Conservation (phyloP, 2,888 invertebrate species). For the Belgica antarctica region DNA sequence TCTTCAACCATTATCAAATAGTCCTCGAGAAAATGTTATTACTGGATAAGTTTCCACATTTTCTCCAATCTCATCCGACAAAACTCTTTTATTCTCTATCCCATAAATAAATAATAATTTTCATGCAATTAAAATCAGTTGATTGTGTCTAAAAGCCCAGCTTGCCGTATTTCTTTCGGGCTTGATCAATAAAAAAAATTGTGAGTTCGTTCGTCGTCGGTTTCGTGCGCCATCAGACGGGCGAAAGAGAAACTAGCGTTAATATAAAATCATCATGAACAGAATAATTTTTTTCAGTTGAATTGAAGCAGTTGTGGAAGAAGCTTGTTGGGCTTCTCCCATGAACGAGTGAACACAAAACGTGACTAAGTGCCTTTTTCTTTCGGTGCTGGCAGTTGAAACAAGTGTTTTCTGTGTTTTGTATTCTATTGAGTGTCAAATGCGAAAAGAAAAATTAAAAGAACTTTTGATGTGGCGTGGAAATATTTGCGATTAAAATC, state of each 20-base stretch:
- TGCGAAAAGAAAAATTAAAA: no score
- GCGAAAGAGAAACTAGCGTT: not conserved
- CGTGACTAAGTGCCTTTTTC: conserved; percentile 21
- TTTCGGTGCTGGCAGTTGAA: not conserved
- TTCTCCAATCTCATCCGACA: no score
- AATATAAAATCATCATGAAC: conserved; percentile 29
- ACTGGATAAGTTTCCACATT: not conserved
- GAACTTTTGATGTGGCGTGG: no score
- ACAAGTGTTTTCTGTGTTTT: conserved; percentile 24
- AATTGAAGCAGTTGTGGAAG: not conserved
- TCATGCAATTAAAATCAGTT: conserved; percentile 42
- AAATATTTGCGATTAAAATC: not conserved
- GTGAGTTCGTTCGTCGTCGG: not conserved
- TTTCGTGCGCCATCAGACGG: conserved; percentile 23
- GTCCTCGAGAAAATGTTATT: not conserved
- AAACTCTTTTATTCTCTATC: conserved; percentile 17
- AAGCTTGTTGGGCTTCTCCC: not conserved
- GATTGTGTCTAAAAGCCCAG: conserved; percentile 31
- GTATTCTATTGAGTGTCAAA: no score
- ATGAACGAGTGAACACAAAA: not conserved
- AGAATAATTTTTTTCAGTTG: conserved; percentile 17
- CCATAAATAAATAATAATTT: conserved; percentile 39
- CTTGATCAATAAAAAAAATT: conserved; percentile 25
- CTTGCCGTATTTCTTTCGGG: conserved; percentile 16
- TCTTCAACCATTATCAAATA: not conserved